phyloP scores from a whole-genome alignment of 2,888 invertebrate genomes.

The Crioceris asparagi region DNA sequence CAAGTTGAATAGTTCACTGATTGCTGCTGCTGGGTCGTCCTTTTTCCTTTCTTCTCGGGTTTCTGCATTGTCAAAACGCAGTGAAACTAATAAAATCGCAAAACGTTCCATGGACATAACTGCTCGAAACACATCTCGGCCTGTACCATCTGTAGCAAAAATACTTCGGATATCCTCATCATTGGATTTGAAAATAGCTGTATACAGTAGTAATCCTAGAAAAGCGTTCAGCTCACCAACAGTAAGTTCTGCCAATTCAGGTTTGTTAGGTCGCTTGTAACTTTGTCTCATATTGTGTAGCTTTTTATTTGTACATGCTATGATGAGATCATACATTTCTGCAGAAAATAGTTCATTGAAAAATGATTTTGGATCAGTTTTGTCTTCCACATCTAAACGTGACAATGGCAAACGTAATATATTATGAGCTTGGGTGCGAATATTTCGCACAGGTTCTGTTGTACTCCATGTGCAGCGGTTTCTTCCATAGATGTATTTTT shows the following conservation, averaged over 20 bases:
- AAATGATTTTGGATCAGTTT: no score
- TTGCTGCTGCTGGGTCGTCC: slow-evolving; percentile 14
- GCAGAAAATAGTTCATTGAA: slow-evolving; percentile 1
- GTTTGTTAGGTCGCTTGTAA: slow-evolving; percentile 6
- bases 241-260: slow-evolving; percentile 8
- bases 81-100: slow-evolving; percentile 9
- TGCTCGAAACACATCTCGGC: slow-evolving; percentile 15
- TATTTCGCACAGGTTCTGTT: no score
- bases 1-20: slow-evolving; percentile 8
- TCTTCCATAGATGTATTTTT: no score
- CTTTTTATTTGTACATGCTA: background rate
- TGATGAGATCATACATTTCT: background rate
- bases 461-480: no score
- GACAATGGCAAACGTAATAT: no score
- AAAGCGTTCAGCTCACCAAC: slow-evolving; percentile 15
- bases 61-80: slow-evolving; percentile 16
- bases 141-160: slow-evolving; percentile 19
- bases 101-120: slow-evolving; percentile 13
- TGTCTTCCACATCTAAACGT: no score
- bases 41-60: slow-evolving; percentile 14
- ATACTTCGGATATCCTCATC: slow-evolving; percentile 11
- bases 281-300: slow-evolving; percentile 1
- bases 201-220: slow-evolving; percentile 15
- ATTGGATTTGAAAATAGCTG: slow-evolving; percentile 15
- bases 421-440: no score